Evolutionary conservation across 2,888 invertebrate species (phyloP).

Genomic region (Muscina levida): DNA sequence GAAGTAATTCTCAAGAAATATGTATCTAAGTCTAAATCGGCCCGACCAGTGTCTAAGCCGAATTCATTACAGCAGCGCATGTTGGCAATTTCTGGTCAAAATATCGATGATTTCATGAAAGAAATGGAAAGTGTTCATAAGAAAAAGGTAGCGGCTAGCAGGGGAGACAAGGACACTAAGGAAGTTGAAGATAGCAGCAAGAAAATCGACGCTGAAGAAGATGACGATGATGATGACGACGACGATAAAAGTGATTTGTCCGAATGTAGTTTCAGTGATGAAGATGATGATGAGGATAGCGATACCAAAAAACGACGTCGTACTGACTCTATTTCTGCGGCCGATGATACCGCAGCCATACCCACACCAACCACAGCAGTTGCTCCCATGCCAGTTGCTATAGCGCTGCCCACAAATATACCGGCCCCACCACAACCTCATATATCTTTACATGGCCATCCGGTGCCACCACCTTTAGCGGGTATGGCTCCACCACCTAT

Average conservation of each 20-base stretch:
- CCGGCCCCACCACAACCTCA: constrained; percentile 69
- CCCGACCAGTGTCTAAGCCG: constrained; percentile 81
- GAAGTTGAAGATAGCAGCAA: constrained; percentile 57
- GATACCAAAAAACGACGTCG: constrained; percentile 46
- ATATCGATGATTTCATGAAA: constrained; percentile 95
- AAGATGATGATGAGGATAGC: constrained; percentile 61
- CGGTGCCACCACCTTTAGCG: constrained; percentile 79
- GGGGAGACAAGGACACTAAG: constrained; percentile 66
- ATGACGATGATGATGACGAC: constrained; percentile 57
- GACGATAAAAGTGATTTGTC: constrained; percentile 56
- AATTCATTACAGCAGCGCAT: constrained; percentile 91
- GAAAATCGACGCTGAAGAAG: constrained; percentile 37
- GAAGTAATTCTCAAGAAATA: constrained; percentile 72
- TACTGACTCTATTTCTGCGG: constrained; percentile 10
- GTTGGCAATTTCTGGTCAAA: constrained; percentile 93
- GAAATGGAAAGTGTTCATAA: constrained; percentile 94
- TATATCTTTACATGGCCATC: constrained; percentile 68
- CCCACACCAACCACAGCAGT: constrained; percentile 66
- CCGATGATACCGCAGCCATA: constrained; percentile 51
- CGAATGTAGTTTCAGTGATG: constrained; percentile 37
- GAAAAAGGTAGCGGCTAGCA: constrained; percentile 83
- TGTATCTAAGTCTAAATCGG: constrained; percentile 71
- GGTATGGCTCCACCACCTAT: constrained; percentile 80
- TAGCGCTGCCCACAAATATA: constrained; percentile 59
- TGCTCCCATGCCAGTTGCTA: constrained; percentile 51